Base-by-base conservation (phyloP, 2,888 invertebrate genomes). In the Meiosimyza platycephala region DNA sequence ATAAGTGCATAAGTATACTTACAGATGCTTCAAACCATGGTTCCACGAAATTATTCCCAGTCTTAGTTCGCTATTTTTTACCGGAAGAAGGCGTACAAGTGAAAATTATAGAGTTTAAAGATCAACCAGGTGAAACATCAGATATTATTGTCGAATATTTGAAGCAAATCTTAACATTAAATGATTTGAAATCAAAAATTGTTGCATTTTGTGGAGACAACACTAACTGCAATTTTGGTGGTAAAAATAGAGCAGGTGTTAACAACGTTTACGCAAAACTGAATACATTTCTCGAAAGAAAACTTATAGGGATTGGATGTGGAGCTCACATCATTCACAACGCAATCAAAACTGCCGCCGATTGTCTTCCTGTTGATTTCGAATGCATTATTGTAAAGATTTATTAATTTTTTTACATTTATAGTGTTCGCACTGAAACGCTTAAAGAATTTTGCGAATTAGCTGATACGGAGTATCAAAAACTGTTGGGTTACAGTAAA, bases 281-380 rank as follows among this genome's bases (percentile, higher is more conserved):
- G 22, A 22, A 22, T 22, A 2, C 22, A 2, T 22, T 22, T 22
- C 22, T 22, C 22, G 22, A 22, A 22, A 22, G 22, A 22, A 22
- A 22, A 22, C 22, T 22, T 22, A 22, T 2, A 65, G 71, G 72
- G 16, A 57, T 72, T 15, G 75, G 75, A 28, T 76, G 74, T 28
- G 66, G 66, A 64, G 72, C 64, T 16, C 71, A 76, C 48, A 71
- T 76, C 15, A 15, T 75, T 52, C 59, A 75, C 71, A 75, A 73
- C 47, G 51, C 71, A 51, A 64, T 75, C 55, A 70, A 76, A 72
- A 55, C 62, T 54, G 74, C 72, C 51, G 70, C 62, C 47, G 74
- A 77, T 66, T 54, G 57, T 48, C 69, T 75, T 22, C 63, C 76
- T 51, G 67, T 62, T n/a, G 66, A 73, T 51, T 59, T 71, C 28